Conservation (phyloP, 1,140 invertebrate genomes). For the Philaenus spumarius region DNA sequence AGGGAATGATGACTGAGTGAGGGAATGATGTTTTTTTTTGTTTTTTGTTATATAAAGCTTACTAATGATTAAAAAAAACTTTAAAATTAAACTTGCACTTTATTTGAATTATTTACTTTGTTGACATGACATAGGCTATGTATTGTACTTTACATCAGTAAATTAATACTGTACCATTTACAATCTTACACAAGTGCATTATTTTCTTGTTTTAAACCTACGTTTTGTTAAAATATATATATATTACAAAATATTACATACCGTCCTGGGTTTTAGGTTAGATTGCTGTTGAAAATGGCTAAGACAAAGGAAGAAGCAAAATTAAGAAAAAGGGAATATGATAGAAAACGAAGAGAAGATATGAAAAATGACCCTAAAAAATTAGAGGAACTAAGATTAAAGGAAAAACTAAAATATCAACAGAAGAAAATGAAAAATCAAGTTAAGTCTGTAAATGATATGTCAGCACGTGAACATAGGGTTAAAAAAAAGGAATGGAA, state of each 20-base stretch:
- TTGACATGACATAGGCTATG: not conserved
- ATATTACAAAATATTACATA: not conserved
- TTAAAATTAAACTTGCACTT: too few relatives aligned
- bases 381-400: not conserved
- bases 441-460: not conserved
- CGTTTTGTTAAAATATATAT: not conserved
- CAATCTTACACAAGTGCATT: not conserved
- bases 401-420: not conserved
- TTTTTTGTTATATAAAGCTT: too few relatives aligned
- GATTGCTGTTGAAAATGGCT: not conserved
- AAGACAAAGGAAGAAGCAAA: not conserved
- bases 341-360: not conserved
- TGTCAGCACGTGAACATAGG: not conserved
- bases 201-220: not conserved
- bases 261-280: too few relatives aligned
- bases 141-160: not conserved
- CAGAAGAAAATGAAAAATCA: not conserved
- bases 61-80: too few relatives aligned
- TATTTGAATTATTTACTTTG: too few relatives aligned
- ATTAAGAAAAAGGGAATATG: not conserved
- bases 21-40: too few relatives aligned
- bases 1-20: too few relatives aligned
- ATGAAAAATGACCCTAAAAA: conserved; percentile 3
- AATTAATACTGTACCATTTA: not conserved
- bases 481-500: not conserved